These are phyloP conservation scores for Tuta absoluta DNA, from an alignment of 2,888 invertebrate genomes.

Conservation along the genomic window DNA sequence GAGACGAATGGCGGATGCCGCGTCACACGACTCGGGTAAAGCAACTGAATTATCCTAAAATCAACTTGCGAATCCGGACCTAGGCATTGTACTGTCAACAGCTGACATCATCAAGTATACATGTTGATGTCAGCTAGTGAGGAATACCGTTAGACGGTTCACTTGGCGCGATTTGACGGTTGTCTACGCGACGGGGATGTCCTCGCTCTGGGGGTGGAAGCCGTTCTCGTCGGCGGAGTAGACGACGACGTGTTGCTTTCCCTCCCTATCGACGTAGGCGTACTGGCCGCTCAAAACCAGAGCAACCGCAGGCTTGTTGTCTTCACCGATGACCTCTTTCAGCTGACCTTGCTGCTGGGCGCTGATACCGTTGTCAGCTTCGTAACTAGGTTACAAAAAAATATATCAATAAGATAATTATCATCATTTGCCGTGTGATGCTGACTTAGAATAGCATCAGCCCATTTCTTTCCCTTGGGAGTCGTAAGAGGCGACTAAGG, in stretches of 20 bases:
- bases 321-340: slow-evolving; percentile 71
- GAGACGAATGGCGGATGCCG: slow-evolving; percentile 30
- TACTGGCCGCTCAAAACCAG: slow-evolving; percentile 82
- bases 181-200: slow-evolving; percentile 74
- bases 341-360: slow-evolving; percentile 74
- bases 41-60: slow-evolving; percentile 25
- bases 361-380: slow-evolving; percentile 80
- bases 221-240: slow-evolving; percentile 84
- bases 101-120: slow-evolving; percentile 6
- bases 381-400: slow-evolving; percentile 55
- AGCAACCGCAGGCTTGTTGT: slow-evolving; percentile 79
- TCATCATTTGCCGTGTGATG: background rate
- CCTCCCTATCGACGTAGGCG: slow-evolving; percentile 79
- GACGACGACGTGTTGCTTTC: slow-evolving; percentile 71
- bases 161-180: slow-evolving; percentile 31
- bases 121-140: slow-evolving; percentile 25
- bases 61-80: slow-evolving; percentile 29
- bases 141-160: slow-evolving; percentile 35
- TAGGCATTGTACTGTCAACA: background rate
- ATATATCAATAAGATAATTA: background rate
- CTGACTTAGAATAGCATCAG: too few species aligned
- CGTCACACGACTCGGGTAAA: slow-evolving; percentile 21
- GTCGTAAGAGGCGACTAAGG: too few species aligned
- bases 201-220: slow-evolving; percentile 82
- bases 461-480: too few species aligned